A percentile compares a stretch with the other conserved stretches of the same genome.
Conservation (phyloP, 2,113 vertebrate genomes). For the Hemicordylus capensis region DNA sequence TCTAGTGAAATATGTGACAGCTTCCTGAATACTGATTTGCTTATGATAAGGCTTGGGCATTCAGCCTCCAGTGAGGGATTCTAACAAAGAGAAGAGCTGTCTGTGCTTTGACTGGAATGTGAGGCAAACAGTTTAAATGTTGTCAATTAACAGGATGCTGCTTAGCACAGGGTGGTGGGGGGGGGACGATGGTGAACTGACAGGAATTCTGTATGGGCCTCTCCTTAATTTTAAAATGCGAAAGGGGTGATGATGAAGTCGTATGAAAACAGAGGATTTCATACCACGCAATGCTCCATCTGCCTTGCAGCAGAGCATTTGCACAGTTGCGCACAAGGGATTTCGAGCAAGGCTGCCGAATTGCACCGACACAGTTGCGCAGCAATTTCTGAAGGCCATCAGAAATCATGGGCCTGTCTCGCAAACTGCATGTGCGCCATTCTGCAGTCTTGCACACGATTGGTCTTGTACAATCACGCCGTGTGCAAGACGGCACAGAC, state of each 20-base stretch:
- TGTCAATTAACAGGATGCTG: constrained; percentile 39
- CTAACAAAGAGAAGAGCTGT: constrained; percentile 48
- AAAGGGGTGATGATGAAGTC: constrained; percentile 18
- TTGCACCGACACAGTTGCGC: too few relatives aligned
- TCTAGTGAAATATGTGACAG: constrained; percentile 67
- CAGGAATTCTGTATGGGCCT: not conserved
- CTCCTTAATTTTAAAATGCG: constrained; percentile 18
- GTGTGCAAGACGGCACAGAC: too few relatives aligned
- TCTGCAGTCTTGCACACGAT: too few relatives aligned
- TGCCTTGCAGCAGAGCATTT: too few relatives aligned
- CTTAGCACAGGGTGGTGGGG: constrained; percentile 13
- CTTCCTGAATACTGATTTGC: constrained; percentile 61
- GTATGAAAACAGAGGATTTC: too few relatives aligned
- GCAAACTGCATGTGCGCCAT: too few relatives aligned
- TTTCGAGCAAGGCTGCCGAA: too few relatives aligned
- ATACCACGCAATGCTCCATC: too few relatives aligned
- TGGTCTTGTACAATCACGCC: too few relatives aligned
- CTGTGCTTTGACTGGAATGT: constrained; percentile 37
- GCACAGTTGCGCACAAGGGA: too few relatives aligned
- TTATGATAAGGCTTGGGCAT: constrained; percentile 36
- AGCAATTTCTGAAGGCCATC: too few relatives aligned
- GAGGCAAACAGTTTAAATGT: constrained; percentile 43
- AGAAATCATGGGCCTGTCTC: too few relatives aligned
- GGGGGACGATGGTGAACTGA: constrained; percentile 6
- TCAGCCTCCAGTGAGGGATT: constrained; percentile 42